These are phyloP conservation scores for Pseudanteris insignis DNA, from an alignment of 2,888 invertebrate genomes.

Conservation along the genomic window DNA sequence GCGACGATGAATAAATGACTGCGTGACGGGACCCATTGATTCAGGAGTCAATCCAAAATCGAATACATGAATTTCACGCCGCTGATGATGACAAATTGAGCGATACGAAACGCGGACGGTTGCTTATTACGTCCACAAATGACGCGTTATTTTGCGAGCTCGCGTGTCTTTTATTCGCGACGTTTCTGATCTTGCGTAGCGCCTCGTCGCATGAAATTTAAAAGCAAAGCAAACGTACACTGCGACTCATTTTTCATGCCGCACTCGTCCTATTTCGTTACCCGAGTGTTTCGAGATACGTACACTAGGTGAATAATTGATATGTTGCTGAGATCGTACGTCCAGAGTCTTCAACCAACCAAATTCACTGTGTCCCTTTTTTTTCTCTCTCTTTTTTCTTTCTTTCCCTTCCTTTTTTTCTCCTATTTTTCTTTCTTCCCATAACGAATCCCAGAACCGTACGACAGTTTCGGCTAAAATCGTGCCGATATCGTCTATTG, in stretches of 20 bases:
- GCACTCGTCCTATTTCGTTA: slow-evolving; percentile 28
- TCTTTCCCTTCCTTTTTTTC: no score
- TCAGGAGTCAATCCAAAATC: slow-evolving; percentile 4
- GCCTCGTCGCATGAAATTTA: slow-evolving; percentile 25
- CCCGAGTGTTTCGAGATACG: slow-evolving; percentile 22
- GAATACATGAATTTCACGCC: neutral
- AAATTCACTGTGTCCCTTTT: neutral
- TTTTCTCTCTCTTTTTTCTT: no score
- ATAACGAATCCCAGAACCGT: no score
- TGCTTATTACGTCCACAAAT: slow-evolving; percentile 3
- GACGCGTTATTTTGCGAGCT: slow-evolving; percentile 14
- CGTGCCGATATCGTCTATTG: no score
- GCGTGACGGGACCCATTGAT: no score
- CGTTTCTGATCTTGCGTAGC: slow-evolving; percentile 13
- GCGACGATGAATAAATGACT: no score
- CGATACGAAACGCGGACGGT: slow-evolving; percentile 5
- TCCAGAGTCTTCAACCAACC: slow-evolving; percentile 1
- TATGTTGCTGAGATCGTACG: neutral
- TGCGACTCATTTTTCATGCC: slow-evolving; percentile 37
- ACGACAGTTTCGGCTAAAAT: no score
- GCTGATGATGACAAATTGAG: slow-evolving; percentile 4
- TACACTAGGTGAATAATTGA: slow-evolving; percentile 36
- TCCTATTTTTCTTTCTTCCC: no score
- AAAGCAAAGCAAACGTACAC: slow-evolving; percentile 27
- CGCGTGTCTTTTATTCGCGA: slow-evolving; percentile 14